Base-by-base conservation (phyloP, 2,797 vertebrate genomes). In the Thunnus albacares region DNA sequence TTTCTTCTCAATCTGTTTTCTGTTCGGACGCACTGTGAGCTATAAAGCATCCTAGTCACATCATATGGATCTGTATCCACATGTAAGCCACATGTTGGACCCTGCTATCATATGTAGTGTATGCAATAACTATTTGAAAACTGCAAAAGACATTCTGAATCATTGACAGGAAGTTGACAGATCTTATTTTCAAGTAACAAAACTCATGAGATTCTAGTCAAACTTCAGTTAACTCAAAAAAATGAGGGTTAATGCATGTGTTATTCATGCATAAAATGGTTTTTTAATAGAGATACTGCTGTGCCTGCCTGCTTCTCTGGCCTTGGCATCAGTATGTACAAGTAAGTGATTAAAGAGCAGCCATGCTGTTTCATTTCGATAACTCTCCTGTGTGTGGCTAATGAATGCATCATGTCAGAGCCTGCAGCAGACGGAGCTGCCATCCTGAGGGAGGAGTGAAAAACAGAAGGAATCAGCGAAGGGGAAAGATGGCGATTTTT, bases 341-440 rank as follows among this genome's bases (percentile, higher is more conserved):
- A 58, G 59, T 41, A 71, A 57, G 14, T 86, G 71, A 82, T 77
- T 77, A 79, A 84, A 79, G 81, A 76, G 70, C 55, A 70, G 62
- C 30, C 80, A 45, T 65, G 57, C 76, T 80, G 82, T 82, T 85
- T 81, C 43, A 59, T 73, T 86, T 77, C 20, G 6, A 62, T 65
- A 53, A 26, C 24, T 63, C 74, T 74, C 55, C 70, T 49, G 63
- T 55, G 70, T 71, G 52, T 18, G 41, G 70, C 49, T 74, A 63
- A 86, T 84, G 30, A 72, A 68, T 41, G 56, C 72, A 70, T 84
- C 56, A 24, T 77, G 77, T 77, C 63, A 41, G 35, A 71, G 61
- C 43, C 59, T 73, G 76, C 77, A 65, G 66, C 67, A 75, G 58
- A 55, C 14, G 2, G 59, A 61, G 82, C 69, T 41, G 14, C 49